phyloP scores from a whole-genome alignment of 1,140 invertebrate genomes.

The Cryptotermes secundus region DNA sequence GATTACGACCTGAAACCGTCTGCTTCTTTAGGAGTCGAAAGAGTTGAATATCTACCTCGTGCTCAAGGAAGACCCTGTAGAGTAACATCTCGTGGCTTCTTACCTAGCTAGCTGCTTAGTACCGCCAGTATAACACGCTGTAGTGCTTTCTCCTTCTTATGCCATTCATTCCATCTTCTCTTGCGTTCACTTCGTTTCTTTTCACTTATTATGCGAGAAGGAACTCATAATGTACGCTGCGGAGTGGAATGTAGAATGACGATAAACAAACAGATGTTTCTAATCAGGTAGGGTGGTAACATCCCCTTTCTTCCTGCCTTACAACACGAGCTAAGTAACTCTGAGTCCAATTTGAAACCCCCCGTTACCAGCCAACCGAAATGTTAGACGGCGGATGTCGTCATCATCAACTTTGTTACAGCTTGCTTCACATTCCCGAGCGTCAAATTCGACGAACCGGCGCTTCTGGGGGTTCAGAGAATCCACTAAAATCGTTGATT shows the following conservation, averaged over 20 bases:
- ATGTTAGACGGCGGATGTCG: background rate
- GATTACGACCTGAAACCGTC: no score
- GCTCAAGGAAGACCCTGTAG: no score
- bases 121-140: background rate
- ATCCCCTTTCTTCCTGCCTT: background rate
- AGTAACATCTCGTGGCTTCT: no score
- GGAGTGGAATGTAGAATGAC: constrained; percentile 4
- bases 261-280: constrained; percentile 16
- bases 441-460: no score
- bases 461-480: no score
- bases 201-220: constrained; percentile 1
- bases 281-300: background rate
- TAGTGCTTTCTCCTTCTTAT: background rate
- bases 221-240: background rate
- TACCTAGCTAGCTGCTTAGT: no score
- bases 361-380: background rate
- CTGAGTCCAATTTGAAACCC: background rate
- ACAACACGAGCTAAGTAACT: background rate
- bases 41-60: no score
- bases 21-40: no score
- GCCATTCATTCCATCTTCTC: background rate
- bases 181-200: background rate
- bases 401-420: background rate
- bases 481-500: no score
- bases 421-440: background rate